These are phyloP conservation scores for Oryzias melastigma DNA, from an alignment of 2,113 vertebrate genomes.

Conservation along the genomic window DNA sequence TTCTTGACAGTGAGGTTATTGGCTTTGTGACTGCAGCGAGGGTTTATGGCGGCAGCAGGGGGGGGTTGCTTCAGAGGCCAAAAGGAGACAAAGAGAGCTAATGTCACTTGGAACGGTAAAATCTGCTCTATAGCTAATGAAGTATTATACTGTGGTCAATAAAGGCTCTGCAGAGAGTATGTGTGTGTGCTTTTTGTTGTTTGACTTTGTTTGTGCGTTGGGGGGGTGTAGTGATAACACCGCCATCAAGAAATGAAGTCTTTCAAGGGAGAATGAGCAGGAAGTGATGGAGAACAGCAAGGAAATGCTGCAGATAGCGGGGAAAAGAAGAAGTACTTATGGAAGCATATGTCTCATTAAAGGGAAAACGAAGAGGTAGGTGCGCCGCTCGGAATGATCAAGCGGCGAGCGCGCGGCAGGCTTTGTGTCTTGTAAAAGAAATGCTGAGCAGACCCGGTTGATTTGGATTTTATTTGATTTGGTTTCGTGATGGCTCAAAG, in stretches of 20 bases:
- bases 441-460: too few species aligned
- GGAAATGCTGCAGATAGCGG: background rate
- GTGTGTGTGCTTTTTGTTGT: constrained; percentile 7
- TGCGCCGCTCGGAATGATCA: background rate
- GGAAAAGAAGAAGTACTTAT: background rate
- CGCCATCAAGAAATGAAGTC: constrained; percentile 44
- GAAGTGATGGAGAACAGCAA: constrained; percentile 8
- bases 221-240: constrained; percentile 43
- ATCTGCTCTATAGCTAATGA: constrained; percentile 71
- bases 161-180: constrained; percentile 54
- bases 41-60: constrained; percentile 45
- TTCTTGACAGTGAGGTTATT: constrained; percentile 63
- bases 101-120: constrained; percentile 66
- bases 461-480: background rate
- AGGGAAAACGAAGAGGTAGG: background rate
- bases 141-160: constrained; percentile 67
- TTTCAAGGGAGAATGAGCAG: constrained; percentile 57
- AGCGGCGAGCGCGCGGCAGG: background rate
- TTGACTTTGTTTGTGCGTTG: constrained; percentile 5
- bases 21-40: constrained; percentile 45
- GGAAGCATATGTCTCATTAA: background rate
- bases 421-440: too few species aligned
- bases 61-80: constrained; percentile 40
- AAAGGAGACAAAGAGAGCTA: constrained; percentile 64
- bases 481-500: background rate